Evolutionary conservation across 2,888 invertebrate genomes (phyloP), one percentile per base, ranked within the genome.

Genomic region (Tuberolachnus salignus): DNA sequence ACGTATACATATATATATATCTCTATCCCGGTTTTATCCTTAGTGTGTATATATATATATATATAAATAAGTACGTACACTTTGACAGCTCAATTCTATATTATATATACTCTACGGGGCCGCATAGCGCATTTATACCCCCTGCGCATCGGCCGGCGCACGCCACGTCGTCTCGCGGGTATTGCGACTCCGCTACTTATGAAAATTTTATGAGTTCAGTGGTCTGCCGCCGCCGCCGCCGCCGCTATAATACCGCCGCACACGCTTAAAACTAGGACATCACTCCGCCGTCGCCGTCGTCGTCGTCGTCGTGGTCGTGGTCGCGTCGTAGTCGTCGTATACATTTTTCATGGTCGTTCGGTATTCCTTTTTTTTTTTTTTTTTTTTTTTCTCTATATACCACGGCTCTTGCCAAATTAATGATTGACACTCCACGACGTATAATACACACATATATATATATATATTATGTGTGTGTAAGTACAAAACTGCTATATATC

Each of bases 331-430:
- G 26, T n/a, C 23, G 42, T 46, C 6, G 72, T 61, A 73, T 73
- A 74, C 53, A 74, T 74, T 64, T 74, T 74, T 74, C 73, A 74
- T 74, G 73, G 73, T 74, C 64, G 73, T 74, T 74, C 64, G 73
- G 73, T 74, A 74, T 74, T 74, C 73, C 44, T 63, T 74, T 74
- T 74, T 74, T 53, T 55, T 21, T n/a, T 3, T 34, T 63, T 74
- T 74, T 74, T 74, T 53, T 55, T 21, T n/a, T 3, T 34, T 4
- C 34, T 34, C 6, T 34, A 34, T 44, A n/a, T 46, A n/a, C 55
- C 21, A n/a, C 51, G 51, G 26, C 61, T 53, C n/a, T 63, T 74
- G 73, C 73, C 73, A 53, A 74, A 74, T 74, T 74, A 74, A 74
- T 64, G 73, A 74, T 74, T 74, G 73, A 74, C 73, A 74, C 73